Percentiles rank a stretch among this genome's conserved stretches.
These are phyloP conservation scores for Poicephalus gulielmi DNA, from an alignment of 2,113 vertebrate genomes.

Conservation along the genomic window DNA sequence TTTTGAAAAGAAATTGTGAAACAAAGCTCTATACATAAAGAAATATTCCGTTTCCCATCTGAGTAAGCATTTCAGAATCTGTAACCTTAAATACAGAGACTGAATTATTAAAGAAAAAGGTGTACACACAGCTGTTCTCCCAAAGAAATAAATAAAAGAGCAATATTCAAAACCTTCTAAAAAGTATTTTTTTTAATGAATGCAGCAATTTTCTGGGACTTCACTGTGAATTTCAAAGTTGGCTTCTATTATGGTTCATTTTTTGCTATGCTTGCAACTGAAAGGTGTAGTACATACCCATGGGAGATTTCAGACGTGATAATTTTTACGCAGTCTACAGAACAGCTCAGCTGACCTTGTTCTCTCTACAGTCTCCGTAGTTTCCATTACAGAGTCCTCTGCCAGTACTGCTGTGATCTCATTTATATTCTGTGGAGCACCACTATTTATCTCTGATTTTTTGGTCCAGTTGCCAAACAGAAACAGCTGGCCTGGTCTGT, in stretches of 20 bases:
- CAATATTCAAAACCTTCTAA: not conserved
- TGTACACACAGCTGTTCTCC: not conserved
- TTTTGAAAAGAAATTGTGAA: not conserved
- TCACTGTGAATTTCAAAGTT: not conserved
- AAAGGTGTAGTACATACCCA: not conserved
- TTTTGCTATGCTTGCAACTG: not conserved
- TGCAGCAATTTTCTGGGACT: not conserved
- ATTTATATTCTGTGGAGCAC: not conserved
- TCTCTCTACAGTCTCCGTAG: not conserved
- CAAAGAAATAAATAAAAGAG: not conserved
- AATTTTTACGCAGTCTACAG: not conserved
- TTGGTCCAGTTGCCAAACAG: not conserved
- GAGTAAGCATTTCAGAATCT: not conserved
- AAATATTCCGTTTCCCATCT: not conserved
- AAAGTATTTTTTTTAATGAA: not conserved
- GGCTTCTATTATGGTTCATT: not conserved
- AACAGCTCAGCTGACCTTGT: not conserved
- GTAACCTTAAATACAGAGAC: not conserved
- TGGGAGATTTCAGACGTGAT: not conserved
- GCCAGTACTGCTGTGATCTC: not conserved
- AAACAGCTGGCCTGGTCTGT: not conserved
- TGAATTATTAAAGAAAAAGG: not conserved
- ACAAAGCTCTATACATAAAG: not conserved
- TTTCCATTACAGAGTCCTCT: not conserved
- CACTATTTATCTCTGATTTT: not conserved